Evolutionary conservation across 1,140 invertebrate species (phyloP), one percentile per base, ranked within the genome.

Genomic region (Andrena cerasifolii): DNA sequence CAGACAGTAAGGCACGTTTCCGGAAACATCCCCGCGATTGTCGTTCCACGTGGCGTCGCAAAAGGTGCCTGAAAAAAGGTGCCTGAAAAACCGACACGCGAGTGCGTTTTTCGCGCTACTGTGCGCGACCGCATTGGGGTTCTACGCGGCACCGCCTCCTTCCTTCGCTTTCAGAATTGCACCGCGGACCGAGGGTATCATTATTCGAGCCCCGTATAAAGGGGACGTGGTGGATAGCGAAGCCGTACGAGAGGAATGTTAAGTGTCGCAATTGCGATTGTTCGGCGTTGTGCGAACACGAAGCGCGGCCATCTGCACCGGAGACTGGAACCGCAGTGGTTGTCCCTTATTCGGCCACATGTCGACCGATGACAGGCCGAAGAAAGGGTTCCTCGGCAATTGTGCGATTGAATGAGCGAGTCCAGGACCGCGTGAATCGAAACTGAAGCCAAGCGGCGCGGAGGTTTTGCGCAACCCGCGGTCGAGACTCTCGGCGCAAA

Each of bases 241-340:
- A 78, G 74, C 65, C 74, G 65, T 84, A 81, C 73, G 67, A 72
- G 79, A 67, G 65, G 84, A 86, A 88, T 85, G 73, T 85, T 83
- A 84, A 90, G 70, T 85, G 86, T 86, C 78, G 80, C 87, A 86
- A 88, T 83, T 59, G 71, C 82, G 71, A 83, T 88, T 84, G 79
- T 87, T 84, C 65, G 33, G 31, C 51, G 47, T 66, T 21, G 56
- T 62, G 76, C 65, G 56, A 84, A 74, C 59, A 56, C 71, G 72
- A 83, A 70, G 62, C 62, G 33, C 61, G 66, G 58, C 83, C 87
- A 89, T 88, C 87, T 89, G 87, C 61, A 62, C 82, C 59, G 65
- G 65, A 76, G 66, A 59, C 67, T 63, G 18, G 28, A 18, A 86
- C 87, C 86, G 59, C 86, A 88, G 87, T 88, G 88, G 80, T 85